phyloP scores from a whole-genome alignment of 2,797 vertebrate species.

The Eurystomus glaucurus region DNA sequence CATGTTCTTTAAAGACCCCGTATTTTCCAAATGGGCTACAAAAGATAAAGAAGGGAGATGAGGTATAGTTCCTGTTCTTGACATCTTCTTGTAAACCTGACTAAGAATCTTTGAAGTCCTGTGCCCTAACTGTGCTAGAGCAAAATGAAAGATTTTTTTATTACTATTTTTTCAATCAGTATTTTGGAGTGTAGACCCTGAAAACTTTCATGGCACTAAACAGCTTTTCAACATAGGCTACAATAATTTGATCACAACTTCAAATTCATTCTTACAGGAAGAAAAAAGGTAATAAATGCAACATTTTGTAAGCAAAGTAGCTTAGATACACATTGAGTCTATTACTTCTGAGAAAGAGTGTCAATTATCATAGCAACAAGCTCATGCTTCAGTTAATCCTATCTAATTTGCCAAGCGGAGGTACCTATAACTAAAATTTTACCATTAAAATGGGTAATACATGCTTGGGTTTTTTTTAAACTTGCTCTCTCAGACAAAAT shows the following conservation, averaged over 20 bases:
- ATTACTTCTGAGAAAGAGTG: background rate
- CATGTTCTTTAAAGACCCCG: accelerated
- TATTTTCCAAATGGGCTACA: background rate
- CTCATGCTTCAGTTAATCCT: background rate
- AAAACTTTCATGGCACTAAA: background rate
- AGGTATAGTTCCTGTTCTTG: background rate
- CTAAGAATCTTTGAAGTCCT: background rate
- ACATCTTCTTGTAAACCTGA: background rate
- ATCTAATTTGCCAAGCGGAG: background rate
- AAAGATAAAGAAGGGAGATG: background rate
- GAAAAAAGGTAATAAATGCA: background rate
- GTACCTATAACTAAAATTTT: background rate
- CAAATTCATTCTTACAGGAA: background rate
- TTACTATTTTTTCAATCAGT: background rate
- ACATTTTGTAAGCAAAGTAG: background rate
- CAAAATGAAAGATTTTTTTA: background rate
- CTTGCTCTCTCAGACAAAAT: background rate
- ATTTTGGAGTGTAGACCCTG: background rate
- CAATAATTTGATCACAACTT: background rate
- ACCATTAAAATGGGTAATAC: background rate
- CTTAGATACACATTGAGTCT: background rate
- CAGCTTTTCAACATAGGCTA: background rate
- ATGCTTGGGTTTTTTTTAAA: background rate
- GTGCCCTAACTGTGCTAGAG: background rate
- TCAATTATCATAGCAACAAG: background rate